phyloP scores from a whole-genome alignment of 1,140 invertebrate genomes.

The Probaryconus sp. region DNA sequence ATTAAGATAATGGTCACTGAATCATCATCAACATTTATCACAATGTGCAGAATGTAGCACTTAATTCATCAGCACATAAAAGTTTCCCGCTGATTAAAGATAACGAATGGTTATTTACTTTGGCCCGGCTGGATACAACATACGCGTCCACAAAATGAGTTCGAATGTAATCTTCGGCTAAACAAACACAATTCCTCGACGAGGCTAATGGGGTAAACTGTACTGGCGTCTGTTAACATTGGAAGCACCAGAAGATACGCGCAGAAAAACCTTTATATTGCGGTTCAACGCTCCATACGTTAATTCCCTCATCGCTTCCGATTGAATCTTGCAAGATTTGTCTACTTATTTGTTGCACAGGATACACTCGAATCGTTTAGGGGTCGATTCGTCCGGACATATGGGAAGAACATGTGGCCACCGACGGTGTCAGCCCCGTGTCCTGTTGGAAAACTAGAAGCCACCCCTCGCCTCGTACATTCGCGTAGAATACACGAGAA shows the following conservation, averaged over 20 bases:
- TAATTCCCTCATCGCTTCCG: slow-evolving; percentile 51
- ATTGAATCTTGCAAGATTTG: slow-evolving; percentile 65
- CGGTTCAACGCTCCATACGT: slow-evolving; percentile 36
- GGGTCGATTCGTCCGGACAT: slow-evolving; percentile 57
- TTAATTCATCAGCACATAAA: slow-evolving; percentile 28
- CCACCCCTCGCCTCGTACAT: slow-evolving; percentile 44
- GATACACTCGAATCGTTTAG: slow-evolving; percentile 44
- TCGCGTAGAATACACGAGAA: slow-evolving; percentile 48
- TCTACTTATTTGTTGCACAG: slow-evolving; percentile 56
- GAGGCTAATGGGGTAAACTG: slow-evolving; percentile 27
- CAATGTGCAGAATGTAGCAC: neutral
- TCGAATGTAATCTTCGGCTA: slow-evolving; percentile 53
- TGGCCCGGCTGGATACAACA: slow-evolving; percentile 8
- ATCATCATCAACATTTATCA: slow-evolving; percentile 48
- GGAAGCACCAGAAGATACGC: slow-evolving; percentile 34
- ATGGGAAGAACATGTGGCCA: slow-evolving; percentile 66
- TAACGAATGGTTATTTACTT: slow-evolving; percentile 17
- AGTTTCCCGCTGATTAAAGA: slow-evolving; percentile 3
- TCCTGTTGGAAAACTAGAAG: slow-evolving; percentile 55
- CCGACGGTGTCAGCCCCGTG: slow-evolving; percentile 37
- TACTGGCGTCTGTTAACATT: slow-evolving; percentile 25
- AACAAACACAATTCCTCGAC: slow-evolving; percentile 39
- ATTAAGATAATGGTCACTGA: slow-evolving; percentile 12
- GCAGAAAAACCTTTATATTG: slow-evolving; percentile 38
- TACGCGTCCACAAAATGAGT: slow-evolving; percentile 24